Evolutionary conservation across 2,888 invertebrate species (phyloP).

Genomic region (Tinea trinotella): DNA sequence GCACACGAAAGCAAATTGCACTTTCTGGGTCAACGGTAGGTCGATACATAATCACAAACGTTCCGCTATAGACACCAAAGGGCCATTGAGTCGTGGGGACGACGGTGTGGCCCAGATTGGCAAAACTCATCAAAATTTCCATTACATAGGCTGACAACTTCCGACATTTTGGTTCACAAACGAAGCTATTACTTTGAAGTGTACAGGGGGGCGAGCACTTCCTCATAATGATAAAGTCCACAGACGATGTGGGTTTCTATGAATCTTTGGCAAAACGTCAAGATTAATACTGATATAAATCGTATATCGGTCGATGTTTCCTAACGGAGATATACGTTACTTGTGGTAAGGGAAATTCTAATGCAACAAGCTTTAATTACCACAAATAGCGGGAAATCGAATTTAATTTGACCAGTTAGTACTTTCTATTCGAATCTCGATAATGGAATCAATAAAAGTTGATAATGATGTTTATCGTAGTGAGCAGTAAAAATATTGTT

Average conservation of each 20-base stretch:
- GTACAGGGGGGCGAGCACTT: background rate
- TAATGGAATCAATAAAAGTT: background rate
- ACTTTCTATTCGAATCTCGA: too few relatives aligned
- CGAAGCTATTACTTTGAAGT: background rate
- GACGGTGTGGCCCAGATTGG: slow-evolving; percentile 5
- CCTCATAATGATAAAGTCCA: background rate
- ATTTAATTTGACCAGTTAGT: background rate
- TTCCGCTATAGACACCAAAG: background rate
- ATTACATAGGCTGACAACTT: slow-evolving; percentile 6
- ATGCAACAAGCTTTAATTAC: background rate
- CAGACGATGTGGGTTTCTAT: background rate
- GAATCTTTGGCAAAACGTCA: too few relatives aligned
- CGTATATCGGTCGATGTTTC: background rate
- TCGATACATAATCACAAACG: background rate
- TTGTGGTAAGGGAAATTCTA: background rate
- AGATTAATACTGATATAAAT: background rate
- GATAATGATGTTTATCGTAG: background rate
- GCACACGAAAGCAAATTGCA: slow-evolving; percentile 8
- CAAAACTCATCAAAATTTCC: slow-evolving; percentile 4
- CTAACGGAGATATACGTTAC: background rate
- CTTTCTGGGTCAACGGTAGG: slow-evolving; percentile 14
- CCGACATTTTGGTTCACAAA: background rate
- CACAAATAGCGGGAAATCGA: background rate
- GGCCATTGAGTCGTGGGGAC: slow-evolving; percentile 3
- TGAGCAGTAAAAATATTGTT: background rate